phyloP scores from a whole-genome alignment of 2,797 vertebrate genomes.

The Sylvilagus floridanus region DNA sequence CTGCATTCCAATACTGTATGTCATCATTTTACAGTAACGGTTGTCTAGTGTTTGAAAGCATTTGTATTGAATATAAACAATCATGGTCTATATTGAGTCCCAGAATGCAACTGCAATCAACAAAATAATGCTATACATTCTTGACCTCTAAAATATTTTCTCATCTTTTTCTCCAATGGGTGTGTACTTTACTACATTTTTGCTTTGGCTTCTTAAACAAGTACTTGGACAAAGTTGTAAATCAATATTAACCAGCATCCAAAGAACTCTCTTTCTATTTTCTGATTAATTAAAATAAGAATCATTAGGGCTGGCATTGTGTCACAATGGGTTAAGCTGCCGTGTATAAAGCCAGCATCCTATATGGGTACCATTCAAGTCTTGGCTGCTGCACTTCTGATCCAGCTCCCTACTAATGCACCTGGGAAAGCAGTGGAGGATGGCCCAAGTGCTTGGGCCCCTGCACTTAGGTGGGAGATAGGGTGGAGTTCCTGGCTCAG shows the following conservation, averaged over 20 bases:
- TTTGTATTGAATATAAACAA: conserved; percentile 16
- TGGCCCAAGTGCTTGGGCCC: too few species aligned
- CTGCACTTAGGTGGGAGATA: too few species aligned
- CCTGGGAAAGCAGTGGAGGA: too few species aligned
- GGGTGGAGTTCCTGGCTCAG: too few species aligned
- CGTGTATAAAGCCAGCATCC: too few species aligned
- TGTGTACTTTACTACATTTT: background rate
- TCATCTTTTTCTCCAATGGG: background rate
- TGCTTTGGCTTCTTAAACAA: conserved; percentile 56
- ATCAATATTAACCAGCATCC: background rate
- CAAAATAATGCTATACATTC: conserved; percentile 7
- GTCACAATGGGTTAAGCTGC: too few species aligned
- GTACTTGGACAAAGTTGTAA: conserved; percentile 27
- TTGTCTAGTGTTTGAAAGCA: background rate
- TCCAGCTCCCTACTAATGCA: too few species aligned
- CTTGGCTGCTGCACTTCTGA: too few species aligned
- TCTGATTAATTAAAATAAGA: conserved; percentile 11
- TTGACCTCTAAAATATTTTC: conserved; percentile 56
- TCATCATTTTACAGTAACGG: background rate
- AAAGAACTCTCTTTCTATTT: background rate
- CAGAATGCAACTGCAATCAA: conserved; percentile 51
- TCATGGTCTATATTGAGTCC: background rate
- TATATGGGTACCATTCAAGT: too few species aligned
- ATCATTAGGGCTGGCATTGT: too few species aligned
- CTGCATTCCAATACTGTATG: background rate